A percentile compares a stretch with the other conserved stretches of the same genome.
Evolutionary conservation across 2,888 invertebrate species (phyloP).

Genomic region (Anorthoa munda): DNA sequence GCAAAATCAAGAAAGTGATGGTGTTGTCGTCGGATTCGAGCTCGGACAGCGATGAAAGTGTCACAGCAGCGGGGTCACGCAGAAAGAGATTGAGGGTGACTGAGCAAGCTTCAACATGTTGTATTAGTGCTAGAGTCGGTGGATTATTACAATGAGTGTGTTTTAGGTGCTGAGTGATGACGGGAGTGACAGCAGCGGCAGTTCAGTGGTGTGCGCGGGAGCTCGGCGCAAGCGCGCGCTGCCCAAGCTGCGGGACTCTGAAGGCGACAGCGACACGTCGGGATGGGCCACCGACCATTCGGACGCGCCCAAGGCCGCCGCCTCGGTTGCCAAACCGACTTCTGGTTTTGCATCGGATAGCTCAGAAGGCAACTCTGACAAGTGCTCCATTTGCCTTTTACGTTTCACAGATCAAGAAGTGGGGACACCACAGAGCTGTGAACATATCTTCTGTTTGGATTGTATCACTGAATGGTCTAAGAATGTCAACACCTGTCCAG

Average conservation of each 20-base stretch:
- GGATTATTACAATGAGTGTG: conserved; percentile 36
- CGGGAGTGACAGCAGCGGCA: conserved; percentile 85
- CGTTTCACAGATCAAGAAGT: conserved; percentile 95
- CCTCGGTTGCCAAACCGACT: conserved; percentile 62
- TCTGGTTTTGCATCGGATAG: conserved; percentile 90
- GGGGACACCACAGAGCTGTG: conserved; percentile 96
- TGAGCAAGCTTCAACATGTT: conserved; percentile 50
- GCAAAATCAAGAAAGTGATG: conserved; percentile 83
- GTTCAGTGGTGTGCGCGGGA: conserved; percentile 77
- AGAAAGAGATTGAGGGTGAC: conserved; percentile 88
- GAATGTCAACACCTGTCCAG: conserved; percentile 98
- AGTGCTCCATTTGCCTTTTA: conserved; percentile 97
- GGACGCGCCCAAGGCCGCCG: conserved; percentile 57
- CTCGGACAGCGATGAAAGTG: conserved; percentile 87
- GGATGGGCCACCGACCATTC: conserved; percentile 78
- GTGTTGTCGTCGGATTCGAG: conserved; percentile 81
- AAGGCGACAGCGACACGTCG: conserved; percentile 82
- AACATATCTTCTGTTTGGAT: conserved; percentile 97
- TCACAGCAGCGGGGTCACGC: conserved; percentile 81
- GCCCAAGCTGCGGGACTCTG: conserved; percentile 82
- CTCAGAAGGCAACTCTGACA: conserved; percentile 94
- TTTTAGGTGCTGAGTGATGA: conserved; percentile 91
- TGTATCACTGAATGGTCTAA: conserved; percentile 98
- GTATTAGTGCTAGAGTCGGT: conserved; percentile 8
- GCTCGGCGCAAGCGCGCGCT: conserved; percentile 80